phyloP scores from a whole-genome alignment of 1,140 invertebrate genomes.

The Drosophila tsacasi region DNA sequence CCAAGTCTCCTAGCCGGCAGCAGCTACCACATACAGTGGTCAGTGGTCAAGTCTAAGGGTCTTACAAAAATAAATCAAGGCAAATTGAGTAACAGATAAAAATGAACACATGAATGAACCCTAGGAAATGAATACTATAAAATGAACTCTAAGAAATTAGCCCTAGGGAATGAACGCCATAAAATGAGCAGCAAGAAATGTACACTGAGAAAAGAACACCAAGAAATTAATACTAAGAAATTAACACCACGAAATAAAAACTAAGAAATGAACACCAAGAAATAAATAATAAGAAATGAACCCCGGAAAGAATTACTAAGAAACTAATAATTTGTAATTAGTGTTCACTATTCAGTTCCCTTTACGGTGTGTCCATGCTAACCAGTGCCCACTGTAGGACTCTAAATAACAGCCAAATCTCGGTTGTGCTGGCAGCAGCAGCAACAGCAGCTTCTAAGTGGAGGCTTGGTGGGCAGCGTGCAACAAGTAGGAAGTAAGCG shows the following conservation, averaged over 20 bases:
- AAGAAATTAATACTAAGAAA: not conserved
- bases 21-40: conserved; percentile 36
- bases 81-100: not conserved
- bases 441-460: conserved; percentile 37
- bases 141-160: not conserved
- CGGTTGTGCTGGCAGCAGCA: conserved; percentile 33
- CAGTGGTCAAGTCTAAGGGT: not conserved
- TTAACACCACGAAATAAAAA: not conserved
- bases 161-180: not conserved
- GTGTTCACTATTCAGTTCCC: not conserved
- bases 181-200: not conserved
- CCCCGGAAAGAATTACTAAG: not conserved
- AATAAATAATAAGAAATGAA: not conserved
- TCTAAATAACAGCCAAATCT: conserved; percentile 54
- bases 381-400: conserved; percentile 6
- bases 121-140: not conserved
- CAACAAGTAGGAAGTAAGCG: conserved; percentile 81
- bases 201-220: not conserved
- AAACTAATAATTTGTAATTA: not conserved
- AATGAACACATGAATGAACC: not conserved
- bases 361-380: not conserved
- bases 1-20: conserved; percentile 15
- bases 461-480: conserved; percentile 40
- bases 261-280: not conserved
- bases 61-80: too few species aligned